phyloP scores from a whole-genome alignment of 2,888 invertebrate genomes.

The Nymphalis c-album region DNA sequence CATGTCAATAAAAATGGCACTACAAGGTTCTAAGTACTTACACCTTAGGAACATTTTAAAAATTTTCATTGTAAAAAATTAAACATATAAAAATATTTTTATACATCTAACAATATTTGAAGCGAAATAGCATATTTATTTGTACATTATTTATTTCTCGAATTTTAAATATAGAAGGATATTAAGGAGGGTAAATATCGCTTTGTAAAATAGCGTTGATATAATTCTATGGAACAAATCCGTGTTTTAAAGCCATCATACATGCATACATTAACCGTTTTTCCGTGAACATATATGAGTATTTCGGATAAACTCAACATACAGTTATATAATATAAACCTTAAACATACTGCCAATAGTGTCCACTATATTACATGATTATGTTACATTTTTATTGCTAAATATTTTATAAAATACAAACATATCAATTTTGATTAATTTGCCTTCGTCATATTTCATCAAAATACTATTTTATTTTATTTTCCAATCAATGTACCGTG shows the following conservation, averaged over 20 bases:
- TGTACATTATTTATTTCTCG: constrained; percentile 47
- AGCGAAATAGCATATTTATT: constrained; percentile 54
- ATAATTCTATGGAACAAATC: constrained; percentile 27
- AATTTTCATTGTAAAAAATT: constrained; percentile 55
- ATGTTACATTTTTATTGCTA: constrained; percentile 15
- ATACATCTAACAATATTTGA: constrained; percentile 48
- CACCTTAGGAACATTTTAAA: constrained; percentile 66
- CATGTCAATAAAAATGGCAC: constrained; percentile 68
- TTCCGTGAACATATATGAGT: constrained; percentile 5
- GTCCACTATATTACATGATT: constrained; percentile 13
- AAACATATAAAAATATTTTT: constrained; percentile 67
- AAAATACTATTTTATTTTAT: background rate
- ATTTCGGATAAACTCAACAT: constrained; percentile 8
- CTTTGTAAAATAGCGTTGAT: constrained; percentile 19
- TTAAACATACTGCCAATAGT: constrained; percentile 12
- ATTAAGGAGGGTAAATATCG: constrained; percentile 15
- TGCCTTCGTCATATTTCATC: constrained; percentile 15
- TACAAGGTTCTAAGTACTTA: constrained; percentile 63
- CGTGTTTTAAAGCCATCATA: constrained; percentile 34
- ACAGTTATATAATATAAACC: constrained; percentile 10
- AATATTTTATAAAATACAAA: constrained; percentile 12
- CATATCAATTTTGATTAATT: constrained; percentile 13
- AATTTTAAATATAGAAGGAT: constrained; percentile 27
- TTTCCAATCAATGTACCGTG: too few species aligned
- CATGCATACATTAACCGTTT: constrained; percentile 23